phyloP scores from a whole-genome alignment of 2,113 vertebrate species.

The Oryzias javanicus region DNA sequence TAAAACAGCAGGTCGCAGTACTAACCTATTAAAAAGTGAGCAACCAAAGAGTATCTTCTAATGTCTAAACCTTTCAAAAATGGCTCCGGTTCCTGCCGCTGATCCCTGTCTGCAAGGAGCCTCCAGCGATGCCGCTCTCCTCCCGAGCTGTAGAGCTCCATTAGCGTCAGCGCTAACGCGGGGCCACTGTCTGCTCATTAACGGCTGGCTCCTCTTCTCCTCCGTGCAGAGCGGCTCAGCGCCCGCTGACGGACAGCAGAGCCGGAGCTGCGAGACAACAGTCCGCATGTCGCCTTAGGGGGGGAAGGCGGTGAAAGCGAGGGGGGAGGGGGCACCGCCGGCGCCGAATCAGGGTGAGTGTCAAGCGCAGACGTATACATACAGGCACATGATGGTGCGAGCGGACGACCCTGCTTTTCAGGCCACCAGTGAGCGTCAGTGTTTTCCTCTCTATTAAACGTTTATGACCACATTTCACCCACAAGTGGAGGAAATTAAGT shows the following conservation, averaged over 20 bases:
- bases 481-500: too few relatives aligned
- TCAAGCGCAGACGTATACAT: conserved; percentile 6
- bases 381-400: conserved; percentile 7
- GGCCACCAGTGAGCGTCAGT: not conserved
- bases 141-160: conserved; percentile 56
- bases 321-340: not conserved
- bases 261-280: conserved; percentile 15
- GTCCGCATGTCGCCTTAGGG: conserved; percentile 22
- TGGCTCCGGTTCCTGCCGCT: conserved; percentile 19
- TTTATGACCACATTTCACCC: not conserved
- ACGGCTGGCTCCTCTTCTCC: conserved; percentile 25
- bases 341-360: conserved; percentile 2
- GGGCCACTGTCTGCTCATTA: conserved; percentile 50
- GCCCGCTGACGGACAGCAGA: conserved; percentile 16
- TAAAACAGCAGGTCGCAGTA: too few relatives aligned
- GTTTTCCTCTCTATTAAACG: conserved; percentile 1
- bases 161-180: conserved; percentile 57
- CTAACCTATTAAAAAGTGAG: not conserved
- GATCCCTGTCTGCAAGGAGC: conserved; percentile 53
- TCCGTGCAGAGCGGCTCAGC: conserved; percentile 26
- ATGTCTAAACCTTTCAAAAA: not conserved
- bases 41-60: not conserved
- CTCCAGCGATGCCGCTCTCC: conserved; percentile 19
- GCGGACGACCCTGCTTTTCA: conserved; percentile 1
- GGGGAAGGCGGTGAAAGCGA: not conserved